phyloP scores from a whole-genome alignment of 2,888 invertebrate genomes.

The Tetranychus piercei region DNA sequence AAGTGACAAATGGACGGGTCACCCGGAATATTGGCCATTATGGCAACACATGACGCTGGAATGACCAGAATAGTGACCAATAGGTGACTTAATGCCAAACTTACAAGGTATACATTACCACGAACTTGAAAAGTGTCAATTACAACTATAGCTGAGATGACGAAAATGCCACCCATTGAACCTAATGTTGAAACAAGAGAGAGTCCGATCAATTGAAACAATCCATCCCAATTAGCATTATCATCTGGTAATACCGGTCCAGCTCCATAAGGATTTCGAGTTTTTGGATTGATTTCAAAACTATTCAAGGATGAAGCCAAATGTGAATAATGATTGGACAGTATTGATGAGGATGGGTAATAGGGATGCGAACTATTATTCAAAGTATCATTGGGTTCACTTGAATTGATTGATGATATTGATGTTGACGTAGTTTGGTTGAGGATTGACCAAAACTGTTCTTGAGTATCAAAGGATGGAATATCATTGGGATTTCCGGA shows the following conservation, averaged over 20 bases:
- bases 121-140: constrained; percentile 41
- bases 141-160: constrained; percentile 54
- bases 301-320: neutral
- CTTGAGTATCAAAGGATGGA: neutral
- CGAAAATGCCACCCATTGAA: constrained; percentile 53
- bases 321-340: neutral
- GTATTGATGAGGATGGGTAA: neutral
- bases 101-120: constrained; percentile 51
- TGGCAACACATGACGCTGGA: constrained; percentile 48
- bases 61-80: constrained; percentile 49
- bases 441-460: neutral
- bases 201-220: constrained; percentile 46
- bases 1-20: constrained; percentile 40
- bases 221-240: constrained; percentile 35
- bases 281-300: constrained; percentile 5
- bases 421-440: neutral
- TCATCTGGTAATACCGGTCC: neutral
- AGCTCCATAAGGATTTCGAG: neutral
- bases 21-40: constrained; percentile 43
- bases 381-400: neutral
- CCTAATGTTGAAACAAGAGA: constrained; percentile 47
- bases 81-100: constrained; percentile 51
- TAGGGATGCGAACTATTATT: too few species aligned
- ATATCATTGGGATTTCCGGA: neutral
- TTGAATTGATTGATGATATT: neutral